Conservation (phyloP, 2,797 vertebrate genomes). For the Diplodus puntazzo region DNA sequence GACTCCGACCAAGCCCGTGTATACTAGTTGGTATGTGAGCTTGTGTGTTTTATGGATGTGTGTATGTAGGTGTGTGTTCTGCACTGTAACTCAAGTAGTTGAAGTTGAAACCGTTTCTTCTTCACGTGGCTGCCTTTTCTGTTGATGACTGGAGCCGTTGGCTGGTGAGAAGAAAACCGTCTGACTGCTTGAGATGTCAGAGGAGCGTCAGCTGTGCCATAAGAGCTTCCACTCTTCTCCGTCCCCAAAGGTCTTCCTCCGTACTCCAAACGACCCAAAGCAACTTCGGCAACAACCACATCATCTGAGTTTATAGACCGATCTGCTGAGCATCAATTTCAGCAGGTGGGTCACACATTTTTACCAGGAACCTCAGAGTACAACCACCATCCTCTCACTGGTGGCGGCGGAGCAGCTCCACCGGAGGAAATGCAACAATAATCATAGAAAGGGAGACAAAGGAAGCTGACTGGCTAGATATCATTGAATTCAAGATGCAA, state of each 20-base stretch:
- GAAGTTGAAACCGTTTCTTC: conserved; percentile 57
- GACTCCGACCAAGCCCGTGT: conserved; percentile 56
- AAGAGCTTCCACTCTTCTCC: conserved; percentile 43
- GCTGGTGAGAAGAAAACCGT: conserved; percentile 44
- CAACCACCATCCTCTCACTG: not conserved
- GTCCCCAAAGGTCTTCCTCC: conserved; percentile 30
- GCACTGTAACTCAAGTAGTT: conserved; percentile 56
- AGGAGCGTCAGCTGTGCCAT: conserved; percentile 63
- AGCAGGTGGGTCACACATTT: conserved; percentile 10
- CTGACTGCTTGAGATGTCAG: conserved; percentile 30
- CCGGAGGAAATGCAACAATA: not conserved
- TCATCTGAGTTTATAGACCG: not conserved
- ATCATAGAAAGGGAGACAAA: not conserved
- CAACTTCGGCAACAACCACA: not conserved
- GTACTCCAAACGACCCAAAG: not conserved
- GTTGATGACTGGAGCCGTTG: conserved; percentile 57
- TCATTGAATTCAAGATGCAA: conserved; percentile 38
- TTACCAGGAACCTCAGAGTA: conserved; percentile 5
- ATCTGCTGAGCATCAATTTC: conserved; percentile 15
- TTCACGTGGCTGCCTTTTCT: conserved; percentile 75
- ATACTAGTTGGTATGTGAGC: conserved; percentile 34
- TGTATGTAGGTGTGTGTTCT: conserved; percentile 44
- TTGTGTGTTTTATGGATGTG: conserved; percentile 8
- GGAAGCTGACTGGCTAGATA: conserved; percentile 7
- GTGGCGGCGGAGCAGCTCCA: conserved; percentile 3